Evolutionary conservation across 2,888 invertebrate genomes (phyloP), one percentile per base, ranked within the genome.

Genomic region (Drosophila lacicola): DNA sequence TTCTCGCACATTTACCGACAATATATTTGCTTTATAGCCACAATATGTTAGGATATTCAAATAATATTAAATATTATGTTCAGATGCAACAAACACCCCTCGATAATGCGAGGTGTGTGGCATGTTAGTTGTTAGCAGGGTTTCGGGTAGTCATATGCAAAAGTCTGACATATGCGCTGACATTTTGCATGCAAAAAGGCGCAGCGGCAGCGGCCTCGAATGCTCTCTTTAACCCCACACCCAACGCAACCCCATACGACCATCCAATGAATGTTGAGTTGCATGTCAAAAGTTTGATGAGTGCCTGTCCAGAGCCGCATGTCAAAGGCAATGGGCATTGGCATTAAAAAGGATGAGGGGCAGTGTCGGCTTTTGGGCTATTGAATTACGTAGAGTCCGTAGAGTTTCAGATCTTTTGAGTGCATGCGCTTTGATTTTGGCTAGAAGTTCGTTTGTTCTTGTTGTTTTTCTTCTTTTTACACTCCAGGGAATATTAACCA

Each of bases 171-270:
- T 89, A 89, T 86, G 86, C 88, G 89, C 89, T 89, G 84, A 88
- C 88, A 78, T 88, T 88, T 77, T 82, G 82, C 80, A 86, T 89
- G 86, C 82, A 89, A 89, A 89, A 89, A 89, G 89, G 85, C 84
- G 81, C 84, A 86, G 75, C 80, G 64, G 66, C 60, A 81, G 81
- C 84, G 80, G 33, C 39, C 54, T 74, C 66, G 76, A 61, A 60
- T 69, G 75, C 70, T 69, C 69, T 61, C 74, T 74, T 74, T 58
- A 17, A 45, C 33, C 36, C 14, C 19, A 14, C 8, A 25, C 39
- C 29, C 19, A 25, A n/a, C 25, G 6, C 39, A n/a, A 25, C 46
- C 39, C 14, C 41, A 14, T 19, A 13, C 19, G 42, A 13, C 49
- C 33, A 37, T 42, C 25, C 61, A 44, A 37, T 37, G 39, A 58